Base-by-base conservation (phyloP, 2,113 vertebrate genomes). In the Oryzias javanicus region DNA sequence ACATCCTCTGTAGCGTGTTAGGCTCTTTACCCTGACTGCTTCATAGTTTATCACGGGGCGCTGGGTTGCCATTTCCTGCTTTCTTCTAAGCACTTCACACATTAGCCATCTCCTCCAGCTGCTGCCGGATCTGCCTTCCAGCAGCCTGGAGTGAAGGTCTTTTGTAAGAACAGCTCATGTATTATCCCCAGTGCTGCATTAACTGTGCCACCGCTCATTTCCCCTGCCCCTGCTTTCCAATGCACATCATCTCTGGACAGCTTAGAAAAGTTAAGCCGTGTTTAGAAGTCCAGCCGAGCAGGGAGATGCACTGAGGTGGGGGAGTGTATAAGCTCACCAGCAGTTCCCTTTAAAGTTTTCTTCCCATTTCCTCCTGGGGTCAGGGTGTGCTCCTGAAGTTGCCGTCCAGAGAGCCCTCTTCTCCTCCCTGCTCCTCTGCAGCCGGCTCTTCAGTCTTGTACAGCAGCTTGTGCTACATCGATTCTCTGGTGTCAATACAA, bases 401-500 rank as follows among this genome's bases (percentile, higher is more conserved):
- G 70, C 64, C 71, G 76, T 19, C 69, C 19, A 18, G 14, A 18
- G 14, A 58, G 6, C 50, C 42, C 5, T 42, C 13, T 13, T 5
- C 10, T 18, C 24, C 5, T 25, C 25, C 55, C 44, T 41, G 24
- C 20, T 50, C 47, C 51, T 15, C 63, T 25, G 60, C 51, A 49
- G n/a, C 46, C 55, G 54, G 64, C 27, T 63, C 59, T 64, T 60
- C 58, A 5, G 70, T 45, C 81, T 85, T 64, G 82, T 81, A 75
- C 82, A 74, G 76, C 62, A 60, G 76, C 78, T 67, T 60, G 78
- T 65, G 74, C 82, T 81, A 72, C 85, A 86, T 88, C 72, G 86
- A 89, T 88, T 85, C 58, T 5, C 73, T 22, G 67, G 62, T 80
- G 81, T 85, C 79, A 70, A 88, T 86, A 86, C 76, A 67, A 78